A percentile compares a stretch with the other conserved stretches of the same genome.
Conservation (phyloP, 2,888 invertebrate species). For the Rotaria socialis region DNA sequence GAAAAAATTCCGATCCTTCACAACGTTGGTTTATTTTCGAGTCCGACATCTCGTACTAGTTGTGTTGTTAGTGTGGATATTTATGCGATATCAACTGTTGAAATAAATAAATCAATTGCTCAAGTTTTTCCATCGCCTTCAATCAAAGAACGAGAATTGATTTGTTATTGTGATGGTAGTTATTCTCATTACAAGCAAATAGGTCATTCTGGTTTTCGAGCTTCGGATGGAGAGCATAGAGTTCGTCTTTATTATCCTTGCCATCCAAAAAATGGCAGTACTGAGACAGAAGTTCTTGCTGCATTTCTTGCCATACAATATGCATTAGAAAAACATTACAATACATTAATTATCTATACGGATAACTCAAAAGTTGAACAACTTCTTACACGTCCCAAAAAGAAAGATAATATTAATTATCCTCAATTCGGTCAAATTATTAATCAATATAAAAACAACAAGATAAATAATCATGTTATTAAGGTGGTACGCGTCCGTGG, state of each 20-base stretch:
- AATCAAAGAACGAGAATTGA: neutral
- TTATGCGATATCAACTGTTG: neutral
- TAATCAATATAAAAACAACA: neutral
- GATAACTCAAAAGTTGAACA: neutral
- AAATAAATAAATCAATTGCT: neutral
- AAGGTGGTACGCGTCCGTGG: neutral
- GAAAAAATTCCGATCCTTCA: too few species aligned
- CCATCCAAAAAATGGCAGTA: neutral
- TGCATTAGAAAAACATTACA: neutral
- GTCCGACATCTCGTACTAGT: neutral
- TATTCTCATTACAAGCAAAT: neutral
- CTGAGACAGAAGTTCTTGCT: neutral
- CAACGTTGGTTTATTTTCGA: neutral
- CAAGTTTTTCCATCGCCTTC: neutral
- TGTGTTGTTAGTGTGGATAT: neutral
- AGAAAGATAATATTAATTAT: neutral
- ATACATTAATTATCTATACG: neutral
- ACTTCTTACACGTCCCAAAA: neutral
- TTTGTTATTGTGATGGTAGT: neutral
- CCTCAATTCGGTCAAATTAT: neutral
- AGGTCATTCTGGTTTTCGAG: neutral
- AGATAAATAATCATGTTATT: neutral
- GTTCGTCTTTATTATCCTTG: neutral
- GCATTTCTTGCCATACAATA: neutral
- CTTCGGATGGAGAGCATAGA: neutral